Conservation (phyloP, 2,888 invertebrate species). For the Rhamphomyia laevipes region DNA sequence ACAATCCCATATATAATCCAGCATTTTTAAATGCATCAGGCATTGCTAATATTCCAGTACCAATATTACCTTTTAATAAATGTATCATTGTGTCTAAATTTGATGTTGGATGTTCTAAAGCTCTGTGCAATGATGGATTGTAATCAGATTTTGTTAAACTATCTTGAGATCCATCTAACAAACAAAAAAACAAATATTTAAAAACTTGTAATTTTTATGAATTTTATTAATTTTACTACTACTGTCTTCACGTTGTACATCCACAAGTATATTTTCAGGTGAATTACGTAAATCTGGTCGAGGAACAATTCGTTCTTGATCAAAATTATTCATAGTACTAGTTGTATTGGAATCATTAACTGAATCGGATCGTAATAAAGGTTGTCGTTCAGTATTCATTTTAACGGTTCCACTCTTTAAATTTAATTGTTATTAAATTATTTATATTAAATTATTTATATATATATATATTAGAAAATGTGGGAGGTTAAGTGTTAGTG, state of each 20-base stretch:
- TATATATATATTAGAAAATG: too few relatives aligned
- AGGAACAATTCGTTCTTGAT: slow-evolving; percentile 21
- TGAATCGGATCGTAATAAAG: slow-evolving; percentile 39
- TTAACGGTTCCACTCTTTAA: slow-evolving; percentile 24
- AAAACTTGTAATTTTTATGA: background rate
- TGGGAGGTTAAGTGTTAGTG: too few relatives aligned
- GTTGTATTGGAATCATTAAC: background rate
- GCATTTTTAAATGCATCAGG: slow-evolving; percentile 89
- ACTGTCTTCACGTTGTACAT: slow-evolving; percentile 34
- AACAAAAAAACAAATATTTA: slow-evolving; percentile 1
- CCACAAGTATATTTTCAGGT: slow-evolving; percentile 36
- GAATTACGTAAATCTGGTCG: slow-evolving; percentile 36
- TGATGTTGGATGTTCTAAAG: slow-evolving; percentile 66
- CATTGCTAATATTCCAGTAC: slow-evolving; percentile 95
- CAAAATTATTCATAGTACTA: slow-evolving; percentile 5
- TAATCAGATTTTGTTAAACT: slow-evolving; percentile 27
- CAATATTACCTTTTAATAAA: slow-evolving; percentile 61
- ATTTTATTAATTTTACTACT: slow-evolving; percentile 16
- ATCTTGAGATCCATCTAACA: slow-evolving; percentile 17
- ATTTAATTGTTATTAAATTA: too few relatives aligned
- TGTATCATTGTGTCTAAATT: slow-evolving; percentile 68
- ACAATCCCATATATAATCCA: slow-evolving; percentile 72
- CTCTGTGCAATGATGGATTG: slow-evolving; percentile 54
- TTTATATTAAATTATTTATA: too few relatives aligned
- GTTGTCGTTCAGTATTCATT: slow-evolving; percentile 60